Evolutionary conservation across 2,797 vertebrate species (phyloP), one percentile per base, ranked within the genome.

Genomic region (Lagocephalus sceleratus): DNA sequence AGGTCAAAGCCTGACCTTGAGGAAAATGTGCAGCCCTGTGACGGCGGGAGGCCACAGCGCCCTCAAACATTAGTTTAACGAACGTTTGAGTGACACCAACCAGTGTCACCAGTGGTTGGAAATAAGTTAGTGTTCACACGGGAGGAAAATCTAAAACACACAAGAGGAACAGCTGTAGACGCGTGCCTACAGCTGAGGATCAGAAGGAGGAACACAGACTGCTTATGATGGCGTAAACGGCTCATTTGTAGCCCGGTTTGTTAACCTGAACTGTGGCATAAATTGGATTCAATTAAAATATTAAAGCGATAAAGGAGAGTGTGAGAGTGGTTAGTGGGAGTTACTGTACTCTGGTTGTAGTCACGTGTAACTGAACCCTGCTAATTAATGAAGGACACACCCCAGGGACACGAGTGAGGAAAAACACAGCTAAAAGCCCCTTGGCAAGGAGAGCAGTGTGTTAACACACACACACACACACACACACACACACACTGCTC

Each of bases 321-420:
- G 0, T 22, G 26, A 16, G 21, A 48, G 19, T 48, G 21, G 29
- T 63, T 48, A 20, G 6, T 49, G 23, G 51, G 32, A 39, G 41
- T 50, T 35, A 43, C 51, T 57, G 45, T 8, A 55, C 47, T 58
- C 25, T 20, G 51, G 32, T 42, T 76, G 6, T 6, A 42, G 46
- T 43, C 49, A 22, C 51, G 52, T 54, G 64, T 45, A 14, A 40
- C 60, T 60, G 38, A 61, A 76, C 67, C 49, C 57, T 44, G 63
- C 63, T 86, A 85, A 87, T 87, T 79, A 87, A 87, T 88, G 83
- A 61, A 78, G 69, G 72, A 75, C 76, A 81, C 54, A 68, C 71
- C 60, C 66, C 22, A 25, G 64, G 68, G 75, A 75, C 43, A 47
- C 9, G 16, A 8, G 45, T 7, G 51, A 49, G 59, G 56, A 54